These are phyloP conservation scores for Pyrgilauda ruficollis DNA, from an alignment of 2,113 vertebrate species.

Conservation along the genomic window DNA sequence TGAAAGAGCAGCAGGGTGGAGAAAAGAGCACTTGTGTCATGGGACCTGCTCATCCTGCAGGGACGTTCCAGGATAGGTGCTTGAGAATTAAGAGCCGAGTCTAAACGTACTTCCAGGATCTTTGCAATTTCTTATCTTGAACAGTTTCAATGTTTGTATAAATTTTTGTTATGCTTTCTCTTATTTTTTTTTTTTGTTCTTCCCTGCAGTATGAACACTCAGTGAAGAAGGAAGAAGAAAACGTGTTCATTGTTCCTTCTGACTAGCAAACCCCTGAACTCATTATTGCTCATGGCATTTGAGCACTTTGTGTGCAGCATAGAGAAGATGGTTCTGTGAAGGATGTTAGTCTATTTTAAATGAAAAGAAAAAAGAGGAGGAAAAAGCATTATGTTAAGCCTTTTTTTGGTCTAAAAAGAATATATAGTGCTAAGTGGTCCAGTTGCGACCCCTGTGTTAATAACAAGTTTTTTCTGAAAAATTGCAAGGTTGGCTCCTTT, in stretches of 20 bases:
- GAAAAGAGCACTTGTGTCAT: accelerated
- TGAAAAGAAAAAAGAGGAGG: neutral
- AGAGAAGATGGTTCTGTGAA: neutral
- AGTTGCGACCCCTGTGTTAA: neutral
- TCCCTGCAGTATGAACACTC: neutral
- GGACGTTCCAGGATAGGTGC: neutral
- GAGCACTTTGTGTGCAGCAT: neutral
- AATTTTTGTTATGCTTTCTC: neutral
- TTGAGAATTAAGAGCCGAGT: neutral
- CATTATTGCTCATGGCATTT: neutral
- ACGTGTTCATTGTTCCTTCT: neutral
- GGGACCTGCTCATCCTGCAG: neutral
- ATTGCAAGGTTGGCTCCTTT: neutral
- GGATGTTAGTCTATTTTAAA: neutral
- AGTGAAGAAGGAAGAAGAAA: neutral
- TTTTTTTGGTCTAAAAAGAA: neutral
- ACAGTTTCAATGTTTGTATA: neutral
- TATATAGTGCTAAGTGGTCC: neutral
- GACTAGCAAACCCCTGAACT: neutral
- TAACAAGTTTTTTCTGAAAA: neutral
- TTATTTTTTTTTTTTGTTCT: neutral
- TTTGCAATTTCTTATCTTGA: neutral
- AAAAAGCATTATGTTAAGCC: neutral
- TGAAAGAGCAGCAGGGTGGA: neutral
- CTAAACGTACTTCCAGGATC: neutral